These are phyloP conservation scores for Notodonta ziczac DNA, from an alignment of 2,888 invertebrate genomes.

Conservation along the genomic window DNA sequence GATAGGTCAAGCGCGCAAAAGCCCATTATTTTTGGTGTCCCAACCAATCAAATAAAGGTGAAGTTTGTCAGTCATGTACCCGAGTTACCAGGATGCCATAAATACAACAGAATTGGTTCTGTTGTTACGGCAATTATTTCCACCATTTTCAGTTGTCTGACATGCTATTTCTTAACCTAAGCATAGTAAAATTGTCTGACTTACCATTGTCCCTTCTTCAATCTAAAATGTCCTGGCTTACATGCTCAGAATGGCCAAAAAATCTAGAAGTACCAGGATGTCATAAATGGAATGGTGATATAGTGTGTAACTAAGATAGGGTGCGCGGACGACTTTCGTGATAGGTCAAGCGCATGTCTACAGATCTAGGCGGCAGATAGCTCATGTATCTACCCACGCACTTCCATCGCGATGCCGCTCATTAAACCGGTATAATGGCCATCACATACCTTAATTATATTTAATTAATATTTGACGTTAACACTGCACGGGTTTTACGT, in stretches of 20 bases:
- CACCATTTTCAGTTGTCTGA: too few species aligned
- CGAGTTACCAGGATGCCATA: too few species aligned
- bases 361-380: constrained; percentile 2
- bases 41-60: neutral
- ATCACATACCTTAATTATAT: too few species aligned
- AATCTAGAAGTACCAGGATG: neutral
- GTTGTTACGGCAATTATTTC: too few species aligned
- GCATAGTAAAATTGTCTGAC: too few species aligned
- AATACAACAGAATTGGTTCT: too few species aligned
- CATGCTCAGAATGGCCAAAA: neutral
- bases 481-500: too few species aligned
- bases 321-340: neutral
- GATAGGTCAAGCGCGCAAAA: constrained; percentile 1
- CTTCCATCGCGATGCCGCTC: neutral
- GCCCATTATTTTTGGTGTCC: neutral
- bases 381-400: neutral
- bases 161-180: too few species aligned
- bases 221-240: too few species aligned
- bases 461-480: too few species aligned
- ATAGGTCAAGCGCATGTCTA: neutral
- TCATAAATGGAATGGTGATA: neutral
- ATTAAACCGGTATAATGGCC: neutral
- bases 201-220: too few species aligned
- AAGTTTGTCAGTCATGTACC: neutral
- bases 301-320: neutral